Conservation (phyloP, 2,888 invertebrate genomes). For the Diarsia brunnea region DNA sequence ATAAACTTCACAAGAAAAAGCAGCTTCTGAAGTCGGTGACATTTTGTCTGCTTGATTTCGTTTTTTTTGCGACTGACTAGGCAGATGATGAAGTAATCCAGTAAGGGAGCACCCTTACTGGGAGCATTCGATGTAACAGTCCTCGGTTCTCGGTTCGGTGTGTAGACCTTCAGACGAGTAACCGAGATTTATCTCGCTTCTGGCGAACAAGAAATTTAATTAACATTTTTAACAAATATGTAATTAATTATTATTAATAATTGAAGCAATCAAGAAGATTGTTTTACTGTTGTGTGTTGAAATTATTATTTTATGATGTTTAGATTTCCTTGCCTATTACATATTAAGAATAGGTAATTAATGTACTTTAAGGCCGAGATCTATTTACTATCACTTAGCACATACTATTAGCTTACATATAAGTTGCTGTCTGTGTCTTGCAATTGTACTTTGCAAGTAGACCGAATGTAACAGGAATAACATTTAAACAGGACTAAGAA, state of each 20-base stretch:
- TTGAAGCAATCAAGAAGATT: background rate
- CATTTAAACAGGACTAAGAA: background rate
- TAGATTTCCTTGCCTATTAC: background rate
- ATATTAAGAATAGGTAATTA: background rate
- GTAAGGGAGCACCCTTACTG: no score
- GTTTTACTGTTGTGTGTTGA: background rate
- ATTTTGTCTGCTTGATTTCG: no score
- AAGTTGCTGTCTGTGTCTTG: background rate
- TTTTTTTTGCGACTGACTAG: no score
- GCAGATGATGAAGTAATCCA: no score
- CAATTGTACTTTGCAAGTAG: background rate
- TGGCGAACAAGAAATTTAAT: slow-evolving; percentile 38
- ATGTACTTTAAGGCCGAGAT: background rate
- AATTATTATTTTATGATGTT: background rate
- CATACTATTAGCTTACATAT: background rate
- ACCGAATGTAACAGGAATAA: background rate
- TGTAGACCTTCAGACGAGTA: no score
- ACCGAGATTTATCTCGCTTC: no score
- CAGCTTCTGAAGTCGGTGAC: no score
- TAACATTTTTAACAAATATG: slow-evolving; percentile 3
- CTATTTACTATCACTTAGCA: background rate
- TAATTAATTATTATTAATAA: slow-evolving; percentile 13
- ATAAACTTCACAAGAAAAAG: no score
- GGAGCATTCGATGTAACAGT: no score
- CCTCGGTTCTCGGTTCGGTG: no score